These are phyloP conservation scores for Scylla paramamosain DNA, from an alignment of 1,140 invertebrate genomes.

Conservation along the genomic window DNA sequence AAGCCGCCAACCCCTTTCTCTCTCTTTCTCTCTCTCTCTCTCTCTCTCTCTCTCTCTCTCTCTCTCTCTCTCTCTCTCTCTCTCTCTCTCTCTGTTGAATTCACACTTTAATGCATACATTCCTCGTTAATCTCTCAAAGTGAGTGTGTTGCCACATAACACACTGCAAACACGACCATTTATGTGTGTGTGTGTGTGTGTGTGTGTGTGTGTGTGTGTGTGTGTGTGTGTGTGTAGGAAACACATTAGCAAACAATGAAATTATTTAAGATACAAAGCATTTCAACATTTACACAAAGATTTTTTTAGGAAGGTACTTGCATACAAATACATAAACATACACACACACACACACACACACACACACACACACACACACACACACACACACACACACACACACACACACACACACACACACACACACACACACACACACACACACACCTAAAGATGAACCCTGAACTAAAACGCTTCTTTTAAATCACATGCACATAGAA, in stretches of 20 bases:
- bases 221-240: constrained; percentile 27
- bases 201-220: constrained; percentile 36
- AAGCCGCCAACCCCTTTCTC: neutral
- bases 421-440: too few species aligned
- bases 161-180: neutral
- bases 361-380: too few species aligned
- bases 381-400: too few species aligned
- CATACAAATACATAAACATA: neutral
- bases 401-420: too few species aligned
- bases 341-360: neutral
- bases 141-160: neutral
- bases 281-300: too few species aligned
- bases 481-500: too few species aligned
- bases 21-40: constrained; percentile 35
- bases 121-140: constrained; percentile 11
- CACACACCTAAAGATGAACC: too few species aligned
- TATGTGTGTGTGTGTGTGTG: neutral
- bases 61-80: constrained; percentile 44
- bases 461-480: too few species aligned
- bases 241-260: neutral
- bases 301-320: neutral
- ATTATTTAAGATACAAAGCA: too few species aligned
- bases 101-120: constrained; percentile 3
- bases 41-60: constrained; percentile 35
- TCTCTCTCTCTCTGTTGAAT: constrained; percentile 1